Conservation (phyloP, 2,888 invertebrate genomes). For the Drosophila infuscata region DNA sequence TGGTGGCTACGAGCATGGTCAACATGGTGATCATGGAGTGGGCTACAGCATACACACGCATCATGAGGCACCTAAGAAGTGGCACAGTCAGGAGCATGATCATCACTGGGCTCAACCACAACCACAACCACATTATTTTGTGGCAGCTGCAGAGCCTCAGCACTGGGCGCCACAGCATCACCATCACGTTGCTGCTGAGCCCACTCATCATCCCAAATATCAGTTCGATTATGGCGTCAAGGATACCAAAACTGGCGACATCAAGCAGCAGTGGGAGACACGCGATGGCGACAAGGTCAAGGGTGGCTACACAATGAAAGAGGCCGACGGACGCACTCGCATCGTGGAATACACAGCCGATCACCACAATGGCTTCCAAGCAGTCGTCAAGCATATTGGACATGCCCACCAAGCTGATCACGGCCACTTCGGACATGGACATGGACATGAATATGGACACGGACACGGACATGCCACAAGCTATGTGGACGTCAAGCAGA, state of each 20-base stretch:
- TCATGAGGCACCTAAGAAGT: conserved; percentile 65
- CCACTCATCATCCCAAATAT: conserved; percentile 85
- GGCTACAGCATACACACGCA: conserved; percentile 73
- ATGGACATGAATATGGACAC: conserved; percentile 24
- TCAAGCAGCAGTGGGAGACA: conserved; percentile 86
- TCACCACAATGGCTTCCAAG: conserved; percentile 86
- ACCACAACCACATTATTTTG: conserved; percentile 75
- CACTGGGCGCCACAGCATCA: conserved; percentile 67
- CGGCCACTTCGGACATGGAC: conserved; percentile 38
- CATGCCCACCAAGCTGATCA: conserved; percentile 78
- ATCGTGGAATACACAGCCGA: conserved; percentile 86
- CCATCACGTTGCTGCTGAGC: conserved; percentile 79
- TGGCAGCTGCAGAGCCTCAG: conserved; percentile 24
- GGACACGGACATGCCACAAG: conserved; percentile 65
- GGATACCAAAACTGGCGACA: conserved; percentile 86
- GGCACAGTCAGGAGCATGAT: conserved; percentile 56
- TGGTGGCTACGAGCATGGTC: conserved; percentile 49
- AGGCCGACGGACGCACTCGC: conserved; percentile 86
- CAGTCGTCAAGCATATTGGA: conserved; percentile 85
- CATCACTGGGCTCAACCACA: conserved; percentile 65
- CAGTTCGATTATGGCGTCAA: conserved; percentile 86
- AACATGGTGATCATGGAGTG: conserved; percentile 27
- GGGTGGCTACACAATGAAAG: conserved; percentile 85
- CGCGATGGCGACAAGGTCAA: conserved; percentile 86
- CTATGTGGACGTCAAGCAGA: conserved; percentile 79